Base-by-base conservation (phyloP, 2,888 invertebrate species). In the Bhutanitis thaidina region DNA sequence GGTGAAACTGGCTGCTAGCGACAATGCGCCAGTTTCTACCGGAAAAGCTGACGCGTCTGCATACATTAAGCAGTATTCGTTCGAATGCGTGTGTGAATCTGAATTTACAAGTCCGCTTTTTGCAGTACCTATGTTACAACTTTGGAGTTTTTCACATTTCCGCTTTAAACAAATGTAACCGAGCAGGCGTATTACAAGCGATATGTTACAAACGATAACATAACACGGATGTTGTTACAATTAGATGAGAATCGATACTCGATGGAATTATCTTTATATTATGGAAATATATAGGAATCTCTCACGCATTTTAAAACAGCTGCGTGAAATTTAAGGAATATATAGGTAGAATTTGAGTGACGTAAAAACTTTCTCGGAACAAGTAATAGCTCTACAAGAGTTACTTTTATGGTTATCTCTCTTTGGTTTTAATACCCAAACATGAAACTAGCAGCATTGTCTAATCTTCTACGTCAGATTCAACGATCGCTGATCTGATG, bases 31-130 rank as follows among this genome's bases (percentile, higher is more conserved):
- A 13, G 34, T 9, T 10, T 34, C 45, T 51, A 45, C 46, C 51
- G 46, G 35, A 51, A 30, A 36, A 30, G 51, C 36, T 41, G 40
- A 45, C 45, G 14, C 45, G 46, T 44, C 35, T 51, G 41, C 45
- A 51, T 46, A 46, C 30, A 37, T 51, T 46, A 44, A 30, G 30
- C 14, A 32, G 38, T 16, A 38, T 15, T 10, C 32, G 12, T 44
- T 39, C n/a, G 35, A 43, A 44, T 45, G 15, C 16, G 34, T 39
- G 36, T 51, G 41, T 51, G 50, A 45, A 36, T 25, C 15, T 27
- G 30, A 30, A 41, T 37, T 16, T 35, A 32, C 38, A 44, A 34
- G 40, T 51, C 20, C 40, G 25, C 29, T 44, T 45, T 12, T 45
- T 27, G 25, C 13, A 13, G 9, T 37, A 37, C 20, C 12, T 20